Base-by-base conservation (phyloP, 2,113 vertebrate genomes). In the Laterallus jamaicensis region DNA sequence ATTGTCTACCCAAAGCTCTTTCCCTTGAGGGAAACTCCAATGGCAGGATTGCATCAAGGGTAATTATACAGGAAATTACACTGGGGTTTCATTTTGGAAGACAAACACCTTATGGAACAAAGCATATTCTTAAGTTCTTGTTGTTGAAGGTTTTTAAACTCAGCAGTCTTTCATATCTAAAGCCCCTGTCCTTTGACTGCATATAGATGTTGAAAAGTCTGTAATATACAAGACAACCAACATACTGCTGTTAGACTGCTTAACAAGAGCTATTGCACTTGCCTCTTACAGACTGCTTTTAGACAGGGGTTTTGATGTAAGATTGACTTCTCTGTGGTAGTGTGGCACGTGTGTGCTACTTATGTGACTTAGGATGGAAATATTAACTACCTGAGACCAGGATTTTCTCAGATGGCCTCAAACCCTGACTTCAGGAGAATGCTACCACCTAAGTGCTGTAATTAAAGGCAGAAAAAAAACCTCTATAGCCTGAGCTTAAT, bases 1-100 rank as follows among this genome's bases (percentile, higher is more conserved):
- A 99, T 99, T 83, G 98, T 99, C 97, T 99, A 99, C 97, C 99
- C 99, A 92, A 99, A 99, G 97, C 98, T 99, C 78, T 99, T 99
- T 93, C 99, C 99, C 71, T 97, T 99, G 95, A 98, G 98, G 89
- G 98, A 99, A 97, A 99, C 99, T 1, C 98, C 98, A 9, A 98
- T 99, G 98, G 99, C 99, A 44, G 99, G 98, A 91, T 98, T 99
- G 68, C 99, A 99, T 96, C 98, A 98, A 97, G 99, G 99, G 99
- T 99, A 98, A 98, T 97, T 97, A 97, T 22, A 69, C 75, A 93
- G 88, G 63, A 95, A 95, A 94, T 95, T 95, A 92, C 93, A 75
- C 86, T 74, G 71, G 92, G 91, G 76, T 82, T 95, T 97, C 39
- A 31, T 73, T 54, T 47, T 80, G 22, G 16, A 47, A 78, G 78